Evolutionary conservation across 1,140 invertebrate genomes (phyloP).

Genomic region (Drosophila simulans): DNA sequence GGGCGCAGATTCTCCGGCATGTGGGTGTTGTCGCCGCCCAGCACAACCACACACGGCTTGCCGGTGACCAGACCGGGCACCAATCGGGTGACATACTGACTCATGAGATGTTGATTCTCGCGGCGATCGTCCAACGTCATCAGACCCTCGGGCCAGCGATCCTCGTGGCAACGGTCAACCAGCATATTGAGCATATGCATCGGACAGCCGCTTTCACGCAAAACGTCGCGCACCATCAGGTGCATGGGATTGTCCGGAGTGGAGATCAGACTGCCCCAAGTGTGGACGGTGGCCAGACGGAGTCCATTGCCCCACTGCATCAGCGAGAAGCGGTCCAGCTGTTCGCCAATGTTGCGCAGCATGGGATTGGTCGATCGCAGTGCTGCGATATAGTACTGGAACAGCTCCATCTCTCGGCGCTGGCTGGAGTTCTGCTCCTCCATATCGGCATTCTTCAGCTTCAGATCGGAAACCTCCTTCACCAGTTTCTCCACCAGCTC

Average conservation of each 20-base stretch:
- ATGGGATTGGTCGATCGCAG: slow-evolving; percentile 59
- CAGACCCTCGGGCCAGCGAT: slow-evolving; percentile 62
- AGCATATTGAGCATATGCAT: slow-evolving; percentile 55
- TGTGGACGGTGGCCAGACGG: slow-evolving; percentile 28
- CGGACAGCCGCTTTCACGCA: slow-evolving; percentile 50
- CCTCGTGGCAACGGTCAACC: slow-evolving; percentile 61
- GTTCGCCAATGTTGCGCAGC: slow-evolving; percentile 57
- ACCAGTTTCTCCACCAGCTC: slow-evolving; percentile 34
- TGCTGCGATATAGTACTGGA: slow-evolving; percentile 61
- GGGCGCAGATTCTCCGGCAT: slow-evolving; percentile 62
- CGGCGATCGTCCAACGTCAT: slow-evolving; percentile 46
- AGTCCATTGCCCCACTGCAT: slow-evolving; percentile 58
- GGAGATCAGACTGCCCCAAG: slow-evolving; percentile 66
- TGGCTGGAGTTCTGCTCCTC: slow-evolving; percentile 32
- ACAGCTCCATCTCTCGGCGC: slow-evolving; percentile 58
- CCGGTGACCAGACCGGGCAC: slow-evolving; percentile 24
- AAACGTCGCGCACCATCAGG: slow-evolving; percentile 41
- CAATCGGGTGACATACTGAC: slow-evolving; percentile 43
- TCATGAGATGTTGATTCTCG: slow-evolving; percentile 34
- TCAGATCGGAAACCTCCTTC: slow-evolving; percentile 20
- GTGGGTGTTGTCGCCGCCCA: slow-evolving; percentile 57
- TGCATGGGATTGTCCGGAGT: slow-evolving; percentile 58
- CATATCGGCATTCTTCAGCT: slow-evolving; percentile 15
- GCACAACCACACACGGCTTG: slow-evolving; percentile 53
- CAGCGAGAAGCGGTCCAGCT: slow-evolving; percentile 58